These are phyloP conservation scores for Lysandra bellargus DNA, from an alignment of 2,888 invertebrate genomes.

Conservation along the genomic window DNA sequence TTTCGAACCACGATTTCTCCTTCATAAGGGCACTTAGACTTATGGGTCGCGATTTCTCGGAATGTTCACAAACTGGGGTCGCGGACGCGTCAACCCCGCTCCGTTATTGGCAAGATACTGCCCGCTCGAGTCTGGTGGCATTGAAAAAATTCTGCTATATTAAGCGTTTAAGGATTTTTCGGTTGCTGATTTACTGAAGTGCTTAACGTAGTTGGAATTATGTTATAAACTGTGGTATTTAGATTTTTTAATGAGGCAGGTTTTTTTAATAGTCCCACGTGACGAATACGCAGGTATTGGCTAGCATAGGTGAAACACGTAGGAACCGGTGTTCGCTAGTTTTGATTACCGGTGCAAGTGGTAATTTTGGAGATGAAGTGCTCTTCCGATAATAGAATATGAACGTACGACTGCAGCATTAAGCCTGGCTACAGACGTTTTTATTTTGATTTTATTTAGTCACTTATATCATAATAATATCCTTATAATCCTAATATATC, in stretches of 20 bases:
- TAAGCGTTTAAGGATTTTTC: constrained; percentile 8
- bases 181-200: not conserved
- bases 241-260: not conserved
- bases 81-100: constrained; percentile 54
- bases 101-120: constrained; percentile 63
- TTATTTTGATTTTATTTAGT: too few relatives aligned
- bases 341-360: not conserved
- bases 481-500: too few relatives aligned
- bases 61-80: constrained; percentile 53
- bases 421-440: not conserved
- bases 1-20: constrained; percentile 56
- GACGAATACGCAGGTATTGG: not conserved
- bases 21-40: constrained; percentile 67
- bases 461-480: too few relatives aligned
- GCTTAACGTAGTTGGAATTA: not conserved
- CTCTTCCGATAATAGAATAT: constrained; percentile 8
- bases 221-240: not conserved
- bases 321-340: not conserved
- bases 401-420: not conserved
- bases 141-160: constrained; percentile 44
- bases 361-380: not conserved
- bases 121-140: constrained; percentile 61
- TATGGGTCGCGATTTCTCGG: constrained; percentile 47
- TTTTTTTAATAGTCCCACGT: not conserved
- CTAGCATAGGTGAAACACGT: not conserved